Evolutionary conservation across 30 jellyfish, hydroid and myxozoan species (phyloP).

Genomic region (Pseudorhiza aurosa): DNA sequence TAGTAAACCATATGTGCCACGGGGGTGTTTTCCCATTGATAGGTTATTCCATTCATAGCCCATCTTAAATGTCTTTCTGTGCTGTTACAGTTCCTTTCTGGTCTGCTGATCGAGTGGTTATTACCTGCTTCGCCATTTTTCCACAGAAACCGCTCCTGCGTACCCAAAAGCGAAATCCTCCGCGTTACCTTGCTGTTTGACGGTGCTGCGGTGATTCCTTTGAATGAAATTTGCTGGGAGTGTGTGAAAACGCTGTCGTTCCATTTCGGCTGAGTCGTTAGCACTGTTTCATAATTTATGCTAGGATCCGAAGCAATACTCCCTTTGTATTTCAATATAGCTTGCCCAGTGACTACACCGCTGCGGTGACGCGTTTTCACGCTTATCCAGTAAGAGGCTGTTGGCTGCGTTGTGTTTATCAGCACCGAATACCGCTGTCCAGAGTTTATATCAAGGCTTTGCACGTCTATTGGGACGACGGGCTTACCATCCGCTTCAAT

Average conservation of each 20-base stretch:
- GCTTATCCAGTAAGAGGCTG: conserved; percentile 55
- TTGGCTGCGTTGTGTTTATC: conserved; percentile 36
- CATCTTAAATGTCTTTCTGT: conserved; percentile 45
- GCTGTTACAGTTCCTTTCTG: conserved; percentile 42
- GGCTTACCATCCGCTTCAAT: conserved; percentile 61
- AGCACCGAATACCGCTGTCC: conserved; percentile 69
- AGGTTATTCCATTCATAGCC: conserved; percentile 69
- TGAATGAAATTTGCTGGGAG: conserved; percentile 31
- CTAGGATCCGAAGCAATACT: conserved; percentile 4
- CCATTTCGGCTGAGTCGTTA: conserved; percentile 65
- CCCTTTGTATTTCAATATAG: conserved; percentile 35
- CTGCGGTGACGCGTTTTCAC: conserved; percentile 68
- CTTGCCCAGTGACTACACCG: conserved; percentile 63
- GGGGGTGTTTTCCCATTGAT: conserved; percentile 67
- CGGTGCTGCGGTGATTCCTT: conserved; percentile 47
- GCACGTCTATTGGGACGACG: conserved; percentile 23
- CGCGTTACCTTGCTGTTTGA: conserved; percentile 31
- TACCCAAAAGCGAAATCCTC: conserved; percentile 56
- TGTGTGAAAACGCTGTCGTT: conserved; percentile 36
- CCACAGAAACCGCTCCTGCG: conserved; percentile 69
- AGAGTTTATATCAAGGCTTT: conserved; percentile 55
- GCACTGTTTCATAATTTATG: conserved; percentile 2
- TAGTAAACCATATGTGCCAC: conserved; percentile 58
- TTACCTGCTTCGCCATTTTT: conserved; percentile 19
- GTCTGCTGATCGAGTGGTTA: conserved; percentile 20